phyloP scores from a whole-genome alignment of 2,113 vertebrate genomes.

The Herpailurus yagouaroundi region DNA sequence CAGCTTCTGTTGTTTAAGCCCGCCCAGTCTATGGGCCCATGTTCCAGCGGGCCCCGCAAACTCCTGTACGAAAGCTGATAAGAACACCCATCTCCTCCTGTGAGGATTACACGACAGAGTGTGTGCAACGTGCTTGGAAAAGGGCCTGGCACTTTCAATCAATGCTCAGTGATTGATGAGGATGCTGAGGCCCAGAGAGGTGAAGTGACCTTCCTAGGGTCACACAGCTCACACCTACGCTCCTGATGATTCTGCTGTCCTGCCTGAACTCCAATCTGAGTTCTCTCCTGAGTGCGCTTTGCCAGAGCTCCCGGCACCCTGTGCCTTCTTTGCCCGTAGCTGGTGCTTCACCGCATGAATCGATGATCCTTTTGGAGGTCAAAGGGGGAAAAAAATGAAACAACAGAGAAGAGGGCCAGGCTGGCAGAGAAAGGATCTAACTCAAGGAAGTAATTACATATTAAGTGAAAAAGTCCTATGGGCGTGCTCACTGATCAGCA shows the following conservation, averaged over 20 bases:
- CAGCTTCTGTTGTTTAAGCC: neutral
- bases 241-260: fast-evolving
- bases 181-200: neutral
- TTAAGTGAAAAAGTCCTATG: constrained; percentile 82
- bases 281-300: neutral
- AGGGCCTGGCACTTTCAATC: neutral
- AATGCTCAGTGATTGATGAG: neutral
- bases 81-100: fast-evolving
- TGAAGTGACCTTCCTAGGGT: neutral
- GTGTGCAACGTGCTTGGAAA: neutral
- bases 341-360: neutral
- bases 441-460: constrained; percentile 84
- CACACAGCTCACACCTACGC: neutral
- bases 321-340: neutral
- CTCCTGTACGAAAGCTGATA: neutral
- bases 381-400: neutral
- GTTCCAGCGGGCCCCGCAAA: neutral
- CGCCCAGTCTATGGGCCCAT: fast-evolving
- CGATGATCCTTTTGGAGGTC: neutral
- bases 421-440: constrained; percentile 78
- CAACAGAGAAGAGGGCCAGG: constrained; percentile 11
- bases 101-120: neutral
- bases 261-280: no score
- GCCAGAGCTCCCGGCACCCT: neutral
- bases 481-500: constrained; percentile 83